These are phyloP conservation scores for Pangasius mekongensis DNA, from an alignment of 2,797 vertebrate species.

Conservation along the genomic window DNA sequence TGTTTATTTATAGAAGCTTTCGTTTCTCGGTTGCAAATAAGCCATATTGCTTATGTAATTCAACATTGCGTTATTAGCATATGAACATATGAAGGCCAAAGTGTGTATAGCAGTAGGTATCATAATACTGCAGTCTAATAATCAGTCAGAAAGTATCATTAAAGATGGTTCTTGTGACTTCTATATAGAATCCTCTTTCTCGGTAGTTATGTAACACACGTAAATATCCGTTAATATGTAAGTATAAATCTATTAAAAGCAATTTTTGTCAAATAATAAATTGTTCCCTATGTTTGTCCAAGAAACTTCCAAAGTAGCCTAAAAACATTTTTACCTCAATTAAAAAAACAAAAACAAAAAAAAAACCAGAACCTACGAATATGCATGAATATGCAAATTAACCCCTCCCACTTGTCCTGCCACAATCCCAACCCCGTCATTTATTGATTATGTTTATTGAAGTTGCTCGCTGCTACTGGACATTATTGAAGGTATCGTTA, in stretches of 20 bases:
- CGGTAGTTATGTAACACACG: not conserved
- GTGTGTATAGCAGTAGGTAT: not conserved
- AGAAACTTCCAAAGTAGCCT: not conserved
- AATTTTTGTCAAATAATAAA: not conserved
- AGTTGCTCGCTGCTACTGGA: not conserved
- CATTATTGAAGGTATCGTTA: not conserved
- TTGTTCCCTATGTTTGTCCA: not conserved
- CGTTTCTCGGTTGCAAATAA: not conserved
- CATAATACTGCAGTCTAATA: not conserved
- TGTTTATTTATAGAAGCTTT: conserved; percentile 7
- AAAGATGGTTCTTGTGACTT: not conserved
- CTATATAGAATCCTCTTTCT: not conserved
- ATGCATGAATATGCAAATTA: not conserved
- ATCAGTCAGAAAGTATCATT: not conserved
- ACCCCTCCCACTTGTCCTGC: not conserved
- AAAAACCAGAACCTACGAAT: too few relatives aligned
- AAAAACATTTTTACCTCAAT: too few relatives aligned
- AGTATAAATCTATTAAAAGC: not conserved
- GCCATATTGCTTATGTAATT: too few relatives aligned
- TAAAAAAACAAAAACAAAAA: too few relatives aligned
- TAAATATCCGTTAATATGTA: too few relatives aligned
- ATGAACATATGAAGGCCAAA: not conserved
- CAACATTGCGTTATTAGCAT: not conserved
- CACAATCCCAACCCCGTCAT: not conserved
- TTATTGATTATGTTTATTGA: not conserved